Base-by-base conservation (phyloP, 2,888 invertebrate species). In the Chalcis sispes region DNA sequence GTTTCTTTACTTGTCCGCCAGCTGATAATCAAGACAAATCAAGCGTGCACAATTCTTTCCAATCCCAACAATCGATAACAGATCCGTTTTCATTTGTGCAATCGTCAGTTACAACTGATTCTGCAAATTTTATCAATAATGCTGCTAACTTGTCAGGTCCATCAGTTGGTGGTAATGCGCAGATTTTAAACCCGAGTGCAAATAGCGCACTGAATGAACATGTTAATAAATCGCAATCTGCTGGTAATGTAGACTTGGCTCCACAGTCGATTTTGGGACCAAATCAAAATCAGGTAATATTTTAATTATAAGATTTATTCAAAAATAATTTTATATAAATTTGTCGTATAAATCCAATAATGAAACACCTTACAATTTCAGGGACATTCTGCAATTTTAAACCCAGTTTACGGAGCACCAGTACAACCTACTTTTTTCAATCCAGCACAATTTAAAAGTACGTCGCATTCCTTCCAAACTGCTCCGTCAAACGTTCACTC, bases 401-500 rank as follows among this genome's bases (percentile, higher is more conserved):
- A 58, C 29, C 48, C 79, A 42, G 46, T 62, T 5, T 78, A 77
- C 48, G 72, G 71, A 13, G 40, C 62, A 1, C 10, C 77, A 25
- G n/a, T 18, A 0, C 77, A 69, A 36, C 83, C 76, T 1, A 70
- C 81, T 36, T 85, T 87, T 59, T 86, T 84, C 71, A 84, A 85
- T 79, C 83, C 85, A 2, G 58, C 79, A 1, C 80, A 83, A 54
- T 85, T 85, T 42, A 48, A 76, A 32, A 72, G 27, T 69, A 71
- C 46, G 59, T n/a, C 46, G 4, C 27, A 54, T 2, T 56, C 61
- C 0, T 71, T 61, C 32, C 50, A 66, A 1, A 25, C 42, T 13
- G 46, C 61, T 8, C 42, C 61, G 1, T 15, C 69, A 2, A 25
- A 42, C 20, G 18, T n/a, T 3, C 20, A 20, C 0, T 13, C 2